Percentiles rank a stretch among this genome's conserved stretches.
Evolutionary conservation across 2,113 vertebrate species (phyloP).

Genomic region (Oreochromis niloticus): DNA sequence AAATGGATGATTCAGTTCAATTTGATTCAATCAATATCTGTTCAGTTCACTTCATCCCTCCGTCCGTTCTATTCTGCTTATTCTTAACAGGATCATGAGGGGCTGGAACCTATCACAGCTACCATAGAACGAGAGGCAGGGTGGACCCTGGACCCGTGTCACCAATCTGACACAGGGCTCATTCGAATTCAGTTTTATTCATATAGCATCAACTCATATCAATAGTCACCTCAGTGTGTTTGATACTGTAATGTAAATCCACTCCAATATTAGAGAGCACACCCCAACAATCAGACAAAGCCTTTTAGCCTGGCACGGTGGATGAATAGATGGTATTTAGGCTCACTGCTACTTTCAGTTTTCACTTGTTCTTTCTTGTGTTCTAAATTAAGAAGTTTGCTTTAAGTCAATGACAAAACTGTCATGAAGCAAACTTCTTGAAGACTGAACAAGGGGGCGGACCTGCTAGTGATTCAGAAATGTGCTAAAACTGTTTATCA

Average conservation of each 20-base stretch:
- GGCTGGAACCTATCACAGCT: neutral
- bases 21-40: fast-evolving
- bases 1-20: neutral
- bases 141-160: neutral
- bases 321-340: neutral
- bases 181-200: neutral
- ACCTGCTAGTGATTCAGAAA: neutral
- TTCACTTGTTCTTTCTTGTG: neutral
- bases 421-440: neutral
- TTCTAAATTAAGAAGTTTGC: neutral
- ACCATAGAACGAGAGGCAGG: fast-evolving
- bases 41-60: neutral
- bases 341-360: neutral
- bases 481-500: neutral
- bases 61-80: neutral
- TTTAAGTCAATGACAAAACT: neutral
- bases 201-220: neutral
- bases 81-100: neutral
- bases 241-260: neutral
- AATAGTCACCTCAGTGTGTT: neutral
- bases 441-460: neutral
- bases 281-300: neutral
- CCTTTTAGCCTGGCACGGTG: neutral
- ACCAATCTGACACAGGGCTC: neutral
- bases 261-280: neutral